Conservation (phyloP, 1,140 invertebrate genomes). For the Bathynomus jamesi region DNA sequence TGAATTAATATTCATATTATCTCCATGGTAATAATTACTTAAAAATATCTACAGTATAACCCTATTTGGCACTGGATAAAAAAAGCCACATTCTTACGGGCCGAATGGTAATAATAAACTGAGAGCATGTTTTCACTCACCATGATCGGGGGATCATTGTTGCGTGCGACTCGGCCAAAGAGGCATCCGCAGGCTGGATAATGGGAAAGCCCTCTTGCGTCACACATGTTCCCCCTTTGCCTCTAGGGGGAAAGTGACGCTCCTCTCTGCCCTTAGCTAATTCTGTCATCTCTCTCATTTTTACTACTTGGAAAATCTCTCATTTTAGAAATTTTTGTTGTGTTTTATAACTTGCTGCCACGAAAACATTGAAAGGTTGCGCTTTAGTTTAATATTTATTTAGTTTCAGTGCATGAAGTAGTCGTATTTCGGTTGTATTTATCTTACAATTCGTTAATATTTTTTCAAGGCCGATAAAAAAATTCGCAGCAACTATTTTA, state of each 20-base stretch:
- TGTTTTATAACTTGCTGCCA: too few relatives aligned
- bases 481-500: too few relatives aligned
- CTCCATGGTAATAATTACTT: neutral
- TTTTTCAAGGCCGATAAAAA: too few relatives aligned
- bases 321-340: too few relatives aligned
- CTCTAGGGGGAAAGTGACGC: neutral
- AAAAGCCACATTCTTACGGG: too few relatives aligned
- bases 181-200: slow-evolving; percentile 15
- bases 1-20: neutral
- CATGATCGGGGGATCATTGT: neutral
- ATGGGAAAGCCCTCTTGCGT: slow-evolving; percentile 10
- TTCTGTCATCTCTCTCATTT: neutral
- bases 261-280: neutral
- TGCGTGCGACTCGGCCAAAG: neutral
- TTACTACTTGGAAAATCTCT: neutral
- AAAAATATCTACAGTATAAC: neutral
- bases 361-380: too few relatives aligned
- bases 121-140: neutral
- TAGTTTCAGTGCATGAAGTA: too few relatives aligned
- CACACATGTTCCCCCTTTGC: slow-evolving; percentile 10
- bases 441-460: too few relatives aligned
- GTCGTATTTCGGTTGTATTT: too few relatives aligned
- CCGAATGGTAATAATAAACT: too few relatives aligned
- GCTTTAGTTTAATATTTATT: too few relatives aligned
- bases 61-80: neutral